These are phyloP conservation scores for Addax nasomaculatus DNA, from an alignment of 2,113 vertebrate species.

Conservation along the genomic window DNA sequence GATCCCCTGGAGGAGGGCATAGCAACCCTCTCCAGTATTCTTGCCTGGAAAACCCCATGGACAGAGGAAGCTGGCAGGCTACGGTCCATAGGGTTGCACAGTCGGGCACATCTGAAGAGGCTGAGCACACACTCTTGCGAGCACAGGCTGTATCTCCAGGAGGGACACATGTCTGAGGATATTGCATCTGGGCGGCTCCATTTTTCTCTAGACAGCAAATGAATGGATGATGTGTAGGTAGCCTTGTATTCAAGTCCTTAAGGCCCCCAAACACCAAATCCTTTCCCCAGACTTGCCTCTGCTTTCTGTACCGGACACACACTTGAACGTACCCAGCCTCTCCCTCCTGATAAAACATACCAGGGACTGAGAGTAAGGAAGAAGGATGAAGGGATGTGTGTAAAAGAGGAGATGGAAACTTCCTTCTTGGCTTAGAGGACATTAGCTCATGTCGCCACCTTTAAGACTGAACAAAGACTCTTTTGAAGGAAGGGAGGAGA, in stretches of 20 bases:
- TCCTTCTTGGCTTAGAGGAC: neutral
- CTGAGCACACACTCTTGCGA: rapidly evolving
- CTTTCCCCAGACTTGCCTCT: neutral
- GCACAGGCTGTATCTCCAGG: neutral
- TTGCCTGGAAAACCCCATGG: neutral
- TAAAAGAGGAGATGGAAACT: neutral
- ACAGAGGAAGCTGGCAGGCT: neutral
- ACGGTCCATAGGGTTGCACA: rapidly evolving
- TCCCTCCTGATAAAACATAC: neutral
- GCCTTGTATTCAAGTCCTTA: neutral
- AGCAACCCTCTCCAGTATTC: neutral
- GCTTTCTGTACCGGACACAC: neutral
- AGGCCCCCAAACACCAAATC: neutral
- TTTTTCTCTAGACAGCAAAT: neutral
- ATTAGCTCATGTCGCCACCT: neutral
- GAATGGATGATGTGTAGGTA: neutral
- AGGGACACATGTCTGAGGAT: neutral
- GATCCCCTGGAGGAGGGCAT: neutral
- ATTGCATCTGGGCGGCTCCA: neutral
- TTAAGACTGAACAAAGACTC: neutral
- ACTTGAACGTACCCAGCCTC: neutral
- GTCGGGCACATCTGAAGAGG: neutral
- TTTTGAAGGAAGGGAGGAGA: neutral
- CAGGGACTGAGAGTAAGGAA: neutral
- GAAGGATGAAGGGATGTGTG: neutral